Conservation (phyloP, 2,888 invertebrate genomes). For the Leptopilina drosophilae region DNA sequence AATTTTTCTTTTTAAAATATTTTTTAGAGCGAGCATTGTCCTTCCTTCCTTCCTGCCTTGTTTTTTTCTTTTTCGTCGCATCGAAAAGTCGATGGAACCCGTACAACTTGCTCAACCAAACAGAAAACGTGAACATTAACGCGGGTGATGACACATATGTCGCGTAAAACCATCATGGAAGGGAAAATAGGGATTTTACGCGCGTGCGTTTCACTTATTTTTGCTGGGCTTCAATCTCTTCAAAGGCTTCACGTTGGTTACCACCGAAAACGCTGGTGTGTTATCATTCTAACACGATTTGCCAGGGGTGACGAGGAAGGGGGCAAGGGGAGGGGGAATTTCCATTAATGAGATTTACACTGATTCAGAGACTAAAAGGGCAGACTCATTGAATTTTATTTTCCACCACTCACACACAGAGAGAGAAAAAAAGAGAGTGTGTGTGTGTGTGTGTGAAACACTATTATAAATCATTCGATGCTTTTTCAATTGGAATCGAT, state of each 20-base stretch:
- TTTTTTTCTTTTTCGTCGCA: background rate
- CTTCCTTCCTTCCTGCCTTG: background rate
- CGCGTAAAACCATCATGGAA: conserved; percentile 25
- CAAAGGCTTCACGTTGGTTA: conserved; percentile 51
- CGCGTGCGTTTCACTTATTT: conserved; percentile 49
- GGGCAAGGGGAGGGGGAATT: conserved; percentile 30
- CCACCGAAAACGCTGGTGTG: conserved; percentile 47
- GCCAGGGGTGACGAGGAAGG: background rate
- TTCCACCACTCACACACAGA: too few species aligned
- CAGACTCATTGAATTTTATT: conserved; percentile 7
- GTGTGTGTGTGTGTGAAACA: too few species aligned
- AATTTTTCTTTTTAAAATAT: too few species aligned
- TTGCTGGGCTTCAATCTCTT: conserved; percentile 54
- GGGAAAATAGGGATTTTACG: conserved; percentile 32
- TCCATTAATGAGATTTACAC: conserved; percentile 41
- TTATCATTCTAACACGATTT: conserved; percentile 44
- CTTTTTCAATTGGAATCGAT: too few species aligned
- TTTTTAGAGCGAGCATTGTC: too few species aligned
- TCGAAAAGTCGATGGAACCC: conserved; percentile 42
- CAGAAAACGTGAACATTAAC: conserved; percentile 41
- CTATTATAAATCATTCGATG: background rate
- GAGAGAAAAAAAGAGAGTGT: too few species aligned
- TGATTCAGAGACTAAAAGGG: background rate
- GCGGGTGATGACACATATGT: conserved; percentile 35
- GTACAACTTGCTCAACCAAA: conserved; percentile 37